These are phyloP conservation scores for Oriolus oriolus DNA, from an alignment of 2,113 vertebrate species.

Conservation along the genomic window DNA sequence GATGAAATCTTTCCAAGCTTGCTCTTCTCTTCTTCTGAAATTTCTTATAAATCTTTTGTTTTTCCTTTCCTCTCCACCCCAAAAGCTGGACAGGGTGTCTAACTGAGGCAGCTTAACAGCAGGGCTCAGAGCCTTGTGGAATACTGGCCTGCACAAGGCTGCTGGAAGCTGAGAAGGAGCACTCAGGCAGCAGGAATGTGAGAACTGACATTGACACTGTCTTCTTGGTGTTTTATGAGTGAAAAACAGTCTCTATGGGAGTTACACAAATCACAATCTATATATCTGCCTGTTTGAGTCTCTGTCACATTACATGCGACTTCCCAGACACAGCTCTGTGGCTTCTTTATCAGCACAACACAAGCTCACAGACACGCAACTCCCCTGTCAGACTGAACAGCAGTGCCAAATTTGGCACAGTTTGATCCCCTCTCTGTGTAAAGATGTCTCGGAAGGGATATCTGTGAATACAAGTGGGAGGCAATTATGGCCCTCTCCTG, in stretches of 20 bases:
- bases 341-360: neutral
- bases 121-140: neutral
- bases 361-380: neutral
- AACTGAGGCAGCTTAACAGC: fast-evolving
- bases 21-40: neutral
- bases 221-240: neutral
- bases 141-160: neutral
- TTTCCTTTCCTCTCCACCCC: neutral
- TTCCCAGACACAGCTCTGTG: neutral
- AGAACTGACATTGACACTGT: neutral
- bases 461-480: neutral
- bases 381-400: fast-evolving
- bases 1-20: neutral
- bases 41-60: neutral
- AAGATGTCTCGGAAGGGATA: neutral
- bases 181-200: neutral
- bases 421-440: neutral
- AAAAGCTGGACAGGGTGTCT: no score
- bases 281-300: neutral
- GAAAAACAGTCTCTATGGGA: neutral
- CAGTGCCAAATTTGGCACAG: neutral
- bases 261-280: neutral
- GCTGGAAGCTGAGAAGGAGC: neutral
- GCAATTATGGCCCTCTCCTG: neutral
- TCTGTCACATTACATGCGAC: neutral